Evolutionary conservation across 2,797 vertebrate genomes (phyloP), one percentile per base, ranked within the genome.

Genomic region (Sphenodon punctatus): DNA sequence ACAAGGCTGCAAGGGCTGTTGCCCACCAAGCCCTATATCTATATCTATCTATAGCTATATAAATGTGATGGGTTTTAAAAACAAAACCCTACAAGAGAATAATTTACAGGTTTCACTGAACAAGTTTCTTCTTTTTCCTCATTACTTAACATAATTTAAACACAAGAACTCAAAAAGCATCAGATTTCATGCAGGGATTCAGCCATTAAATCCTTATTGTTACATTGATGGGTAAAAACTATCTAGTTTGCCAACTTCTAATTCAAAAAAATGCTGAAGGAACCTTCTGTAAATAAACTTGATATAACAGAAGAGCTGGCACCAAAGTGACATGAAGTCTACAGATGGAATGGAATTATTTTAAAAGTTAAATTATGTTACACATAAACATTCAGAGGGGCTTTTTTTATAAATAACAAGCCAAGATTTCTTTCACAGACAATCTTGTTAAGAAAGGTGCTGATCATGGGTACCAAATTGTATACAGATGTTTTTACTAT

Each of bases 211-310:
- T 67, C 75, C 86, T 79, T 84, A 68, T 53, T 78, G 77, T 80
- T 89, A 32, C 69, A 63, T 76, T 88, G 75, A 42, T 86, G 36
- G 84, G 58, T 63, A 85, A 79, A 72, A 86, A 64, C 1, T n/a
- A n/a, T 71, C 72, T 86, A 87, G 85, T 90, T 88, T 86, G 75
- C 74, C 78, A 75, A 68, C 59, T 91, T 86, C 87, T 10, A 79
- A 86, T 90, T 87, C 36, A 88, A 77, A 88, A 86, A 89, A 75
- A 81, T 82, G 75, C 89, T 86, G 72, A 78, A 79, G 65, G 83
- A 78, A 43, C 78, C 61, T 90, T 84, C 70, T 83, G 70, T 60
- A 82, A 86, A 85, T 56, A 93, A 92, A 90, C 45, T 88, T 78
- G 70, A 69, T 84, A n/a, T n/a, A n/a, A n/a, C n/a, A 79, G 87